phyloP scores from a whole-genome alignment of 1,140 invertebrate species.

The Eufriesea mexicana region DNA sequence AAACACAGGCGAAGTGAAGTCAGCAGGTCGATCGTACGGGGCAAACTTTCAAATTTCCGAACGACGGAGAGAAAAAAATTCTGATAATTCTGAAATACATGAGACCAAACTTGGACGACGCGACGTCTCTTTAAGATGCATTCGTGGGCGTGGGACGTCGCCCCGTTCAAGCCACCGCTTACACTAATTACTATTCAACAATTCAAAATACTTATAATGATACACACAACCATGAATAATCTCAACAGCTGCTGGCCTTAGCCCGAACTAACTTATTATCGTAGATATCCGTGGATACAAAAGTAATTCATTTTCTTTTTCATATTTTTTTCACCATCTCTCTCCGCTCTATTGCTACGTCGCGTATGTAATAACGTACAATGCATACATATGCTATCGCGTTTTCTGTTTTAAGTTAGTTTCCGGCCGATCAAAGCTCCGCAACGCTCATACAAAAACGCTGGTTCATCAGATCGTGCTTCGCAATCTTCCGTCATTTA shows the following conservation, averaged over 20 bases:
- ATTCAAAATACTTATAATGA: slow-evolving; percentile 82
- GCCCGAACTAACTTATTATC: slow-evolving; percentile 75
- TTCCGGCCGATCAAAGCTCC: slow-evolving; percentile 41
- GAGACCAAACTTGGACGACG: slow-evolving; percentile 52
- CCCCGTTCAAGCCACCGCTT: slow-evolving; percentile 62
- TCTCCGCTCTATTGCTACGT: slow-evolving; percentile 59
- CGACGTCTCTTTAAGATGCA: slow-evolving; percentile 35
- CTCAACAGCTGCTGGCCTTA: slow-evolving; percentile 81
- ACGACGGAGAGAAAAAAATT: slow-evolving; percentile 45
- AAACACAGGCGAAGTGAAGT: slow-evolving; percentile 48
- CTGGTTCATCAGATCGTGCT: not conserved
- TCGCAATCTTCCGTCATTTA: not conserved
- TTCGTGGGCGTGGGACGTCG: slow-evolving; percentile 35
- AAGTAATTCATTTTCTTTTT: slow-evolving; percentile 61
- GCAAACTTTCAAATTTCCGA: slow-evolving; percentile 15
- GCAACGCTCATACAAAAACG: not conserved
- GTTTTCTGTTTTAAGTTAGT: slow-evolving; percentile 46
- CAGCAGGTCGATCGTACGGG: slow-evolving; percentile 47
- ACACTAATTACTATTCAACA: slow-evolving; percentile 80
- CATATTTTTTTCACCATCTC: slow-evolving; percentile 26
- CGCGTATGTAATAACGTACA: slow-evolving; percentile 1
- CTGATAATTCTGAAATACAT: slow-evolving; percentile 49
- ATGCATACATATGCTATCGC: not conserved
- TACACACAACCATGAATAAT: slow-evolving; percentile 83
- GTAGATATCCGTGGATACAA: slow-evolving; percentile 71